phyloP scores from a whole-genome alignment of 2,797 vertebrate species.

The Peromyscus aztecus region DNA sequence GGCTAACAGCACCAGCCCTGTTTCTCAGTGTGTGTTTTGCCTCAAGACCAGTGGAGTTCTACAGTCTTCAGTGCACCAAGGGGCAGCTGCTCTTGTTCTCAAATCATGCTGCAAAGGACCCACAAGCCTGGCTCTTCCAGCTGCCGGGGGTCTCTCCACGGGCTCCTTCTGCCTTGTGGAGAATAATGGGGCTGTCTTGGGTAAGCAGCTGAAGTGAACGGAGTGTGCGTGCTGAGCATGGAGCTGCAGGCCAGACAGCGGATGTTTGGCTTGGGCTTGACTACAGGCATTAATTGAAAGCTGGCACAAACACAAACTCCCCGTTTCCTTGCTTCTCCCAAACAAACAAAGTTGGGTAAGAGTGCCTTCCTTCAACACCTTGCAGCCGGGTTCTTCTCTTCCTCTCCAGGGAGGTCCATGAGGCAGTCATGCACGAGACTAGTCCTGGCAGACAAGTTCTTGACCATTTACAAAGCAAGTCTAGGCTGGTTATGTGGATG shows the following conservation, averaged over 20 bases:
- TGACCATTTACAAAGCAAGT: neutral
- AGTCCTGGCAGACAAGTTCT: neutral
- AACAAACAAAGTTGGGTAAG: conserved; percentile 2
- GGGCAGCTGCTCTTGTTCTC: neutral
- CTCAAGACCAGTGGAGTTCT: neutral
- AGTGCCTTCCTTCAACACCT: neutral
- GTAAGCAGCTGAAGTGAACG: neutral
- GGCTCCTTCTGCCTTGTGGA: neutral
- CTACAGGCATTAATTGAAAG: neutral
- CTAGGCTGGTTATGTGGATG: neutral
- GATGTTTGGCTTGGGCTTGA: neutral
- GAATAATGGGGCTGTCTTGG: neutral
- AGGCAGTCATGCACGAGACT: neutral
- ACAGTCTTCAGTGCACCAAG: too few relatives aligned
- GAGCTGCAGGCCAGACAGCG: neutral
- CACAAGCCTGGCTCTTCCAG: too few relatives aligned
- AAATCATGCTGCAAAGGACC: neutral
- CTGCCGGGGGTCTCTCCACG: neutral
- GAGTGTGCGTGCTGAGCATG: neutral
- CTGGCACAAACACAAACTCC: neutral
- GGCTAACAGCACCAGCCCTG: neutral
- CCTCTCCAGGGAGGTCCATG: neutral
- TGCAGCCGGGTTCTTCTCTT: neutral
- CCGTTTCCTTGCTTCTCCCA: neutral
- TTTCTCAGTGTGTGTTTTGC: neutral